Evolutionary conservation across 1,140 invertebrate species (phyloP), one percentile per base, ranked within the genome.

Genomic region (Drosophila pallidifrons): DNA sequence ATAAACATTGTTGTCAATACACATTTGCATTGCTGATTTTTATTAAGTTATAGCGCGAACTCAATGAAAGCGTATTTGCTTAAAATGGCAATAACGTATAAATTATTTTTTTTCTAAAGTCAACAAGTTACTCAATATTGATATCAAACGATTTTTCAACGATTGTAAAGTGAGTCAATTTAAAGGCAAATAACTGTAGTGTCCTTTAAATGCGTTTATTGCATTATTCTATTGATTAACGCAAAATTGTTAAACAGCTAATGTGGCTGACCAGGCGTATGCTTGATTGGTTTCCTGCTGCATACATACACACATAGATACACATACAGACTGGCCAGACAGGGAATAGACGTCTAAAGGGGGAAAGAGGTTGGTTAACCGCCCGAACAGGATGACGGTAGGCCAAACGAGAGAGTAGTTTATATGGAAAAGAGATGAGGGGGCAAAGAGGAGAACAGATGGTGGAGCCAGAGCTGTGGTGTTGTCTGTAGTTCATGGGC

Each of bases 401-500:
- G 59, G 73, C 66, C 43, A 69, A 55, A 13, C 5, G 41, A 28
- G 28, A 38, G 70, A 25, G 20, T 25, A 25, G 20, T 25, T 25
- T 1, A 41, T 10, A 45, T 49, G 11, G 20, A 38, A 52, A 20
- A 43, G 10, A 7, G 41, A 28, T 16, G 15, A 7, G 30, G 15
- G 45, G 35, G 15, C 0, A 15, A 15, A 15, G 15, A 15, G 15
- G 15, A 15, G 15, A 57, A 51, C 54, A 61, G 64, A 51, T 72
- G 65, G 51, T 64, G 75, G 64, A 11, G 32, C 16, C n/a, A 43
- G 30, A 20, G 43, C 25, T 58, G 43, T 47, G 20, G 54, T 78
- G 61, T 69, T 69, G 70, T 75, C 69, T 57, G 63, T 60, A 57
- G 81, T 68, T 68, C 45, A 55, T 35, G 71, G 69, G 54, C 65